Percentiles rank a stretch among this genome's conserved stretches.
Evolutionary conservation across 2,113 vertebrate species (phyloP).

Genomic region (Urocynchramus pylzowi): DNA sequence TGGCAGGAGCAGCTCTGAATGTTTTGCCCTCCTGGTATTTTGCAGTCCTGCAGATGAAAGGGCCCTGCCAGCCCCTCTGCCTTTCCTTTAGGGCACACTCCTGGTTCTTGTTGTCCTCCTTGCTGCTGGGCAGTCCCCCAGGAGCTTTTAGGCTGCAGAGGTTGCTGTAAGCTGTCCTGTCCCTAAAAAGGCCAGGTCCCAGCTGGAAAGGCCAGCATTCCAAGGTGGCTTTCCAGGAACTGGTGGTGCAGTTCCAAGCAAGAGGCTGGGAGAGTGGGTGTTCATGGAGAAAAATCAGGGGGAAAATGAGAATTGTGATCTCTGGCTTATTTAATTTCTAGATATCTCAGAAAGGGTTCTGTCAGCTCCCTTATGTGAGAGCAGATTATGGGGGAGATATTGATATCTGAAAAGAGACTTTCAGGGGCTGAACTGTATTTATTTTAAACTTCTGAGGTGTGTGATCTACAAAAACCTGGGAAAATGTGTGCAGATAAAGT

Average conservation of each 20-base stretch:
- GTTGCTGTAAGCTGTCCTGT: background rate
- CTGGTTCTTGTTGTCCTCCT: background rate
- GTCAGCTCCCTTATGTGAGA: background rate
- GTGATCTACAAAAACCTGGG: background rate
- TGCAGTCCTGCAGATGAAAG: slow-evolving; percentile 27
- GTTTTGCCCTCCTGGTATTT: background rate
- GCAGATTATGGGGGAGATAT: background rate
- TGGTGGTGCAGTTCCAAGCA: background rate
- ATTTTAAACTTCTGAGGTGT: background rate
- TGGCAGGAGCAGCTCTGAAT: no score
- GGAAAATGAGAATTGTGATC: background rate
- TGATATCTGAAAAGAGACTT: background rate
- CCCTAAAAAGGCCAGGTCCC: background rate
- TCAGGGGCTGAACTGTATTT: background rate
- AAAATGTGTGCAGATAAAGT: background rate
- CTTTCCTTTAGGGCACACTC: background rate
- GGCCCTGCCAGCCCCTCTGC: background rate
- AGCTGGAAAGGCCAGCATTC: background rate
- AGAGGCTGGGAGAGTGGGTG: no score
- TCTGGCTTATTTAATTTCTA: background rate
- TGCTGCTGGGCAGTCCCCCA: background rate
- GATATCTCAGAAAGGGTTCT: background rate
- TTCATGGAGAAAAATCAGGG: background rate
- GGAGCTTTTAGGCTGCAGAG: background rate
- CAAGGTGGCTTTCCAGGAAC: accelerated